Evolutionary conservation across 2,888 invertebrate genomes (phyloP), one percentile per base, ranked within the genome.

Genomic region (Ichneumoninae sp.): DNA sequence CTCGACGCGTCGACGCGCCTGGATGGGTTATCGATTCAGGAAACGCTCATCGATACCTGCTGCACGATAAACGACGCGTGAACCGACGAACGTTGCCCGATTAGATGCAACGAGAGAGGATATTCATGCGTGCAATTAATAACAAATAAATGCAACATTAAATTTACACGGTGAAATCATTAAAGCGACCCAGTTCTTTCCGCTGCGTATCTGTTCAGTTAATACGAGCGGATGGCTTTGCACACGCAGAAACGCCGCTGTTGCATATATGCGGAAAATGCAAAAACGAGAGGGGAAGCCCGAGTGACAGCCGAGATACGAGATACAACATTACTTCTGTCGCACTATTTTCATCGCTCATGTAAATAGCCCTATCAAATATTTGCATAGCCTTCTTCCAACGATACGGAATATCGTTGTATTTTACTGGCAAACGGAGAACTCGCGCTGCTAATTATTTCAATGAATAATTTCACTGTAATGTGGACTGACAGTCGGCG

Each of bases 351-450:
- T 80, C 66, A 65, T 73, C 33, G 80, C 22, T 60, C 66, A 33
- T 26, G 44, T 33, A 54, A 73, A 74, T 68, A 74, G 47, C 33
- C 57, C 19, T 65, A 50, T 65, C 79, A 73, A 80, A 68, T 57
- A 80, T 74, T 80, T 60, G 71, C 68, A 68, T 57, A 52, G 6
- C 73, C 66, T 44, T 57, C 33, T 73, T 80, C 44, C 19, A 73
- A 66, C 47, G 70, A 57, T 73, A 33, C 16, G 40, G n/a, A 13
- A 19, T 60, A 60, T 70, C 36, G 44, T 50, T 26, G 19, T 47
- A 33, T 10, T 73, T 50, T 36, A 22, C 10, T 13, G 4, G 19
- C 22, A 30, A 54, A 65, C 16, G 50, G 65, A 52, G 26, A 54
- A 4, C 57, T 26, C 26, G 22, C 57, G 10, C 6, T 57, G 22